These are phyloP conservation scores for Drosophila quadrilineata DNA, from an alignment of 1,140 invertebrate species.

Conservation along the genomic window DNA sequence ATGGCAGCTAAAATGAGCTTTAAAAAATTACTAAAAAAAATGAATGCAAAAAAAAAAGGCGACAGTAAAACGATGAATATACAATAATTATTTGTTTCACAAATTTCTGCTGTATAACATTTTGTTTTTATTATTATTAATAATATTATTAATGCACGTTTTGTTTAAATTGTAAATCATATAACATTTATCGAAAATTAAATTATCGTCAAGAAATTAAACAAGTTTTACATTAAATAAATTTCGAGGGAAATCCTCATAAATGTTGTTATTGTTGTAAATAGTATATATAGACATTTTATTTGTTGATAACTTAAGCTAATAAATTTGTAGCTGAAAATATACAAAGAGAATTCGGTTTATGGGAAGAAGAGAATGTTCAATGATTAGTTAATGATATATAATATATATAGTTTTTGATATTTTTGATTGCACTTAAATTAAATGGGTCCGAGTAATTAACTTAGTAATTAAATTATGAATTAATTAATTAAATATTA, in stretches of 20 bases:
- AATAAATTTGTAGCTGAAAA: constrained; percentile 80
- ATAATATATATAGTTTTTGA: constrained; percentile 25
- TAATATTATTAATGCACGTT: constrained; percentile 23
- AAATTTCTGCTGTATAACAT: constrained; percentile 50
- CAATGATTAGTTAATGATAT: constrained; percentile 54
- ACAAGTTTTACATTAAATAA: constrained; percentile 40
- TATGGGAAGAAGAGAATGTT: no score
- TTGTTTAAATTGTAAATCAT: constrained; percentile 38
- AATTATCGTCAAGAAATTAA: constrained; percentile 31
- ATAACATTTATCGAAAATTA: constrained; percentile 38
- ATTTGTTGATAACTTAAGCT: constrained; percentile 50
- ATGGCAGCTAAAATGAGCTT: constrained; percentile 7
- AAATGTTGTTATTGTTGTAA: neutral
- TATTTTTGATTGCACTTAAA: no score
- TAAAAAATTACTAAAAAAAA: constrained; percentile 14
- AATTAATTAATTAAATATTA: constrained; percentile 48
- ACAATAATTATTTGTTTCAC: constrained; percentile 33
- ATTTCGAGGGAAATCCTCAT: constrained; percentile 26
- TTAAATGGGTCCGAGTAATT: no score
- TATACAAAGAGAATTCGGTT: constrained; percentile 69
- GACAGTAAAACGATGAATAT: constrained; percentile 18
- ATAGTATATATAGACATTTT: neutral
- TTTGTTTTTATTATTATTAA: constrained; percentile 54
- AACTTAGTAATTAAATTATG: constrained; percentile 34
- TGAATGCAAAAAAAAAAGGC: constrained; percentile 28